Evolutionary conservation across 1,140 invertebrate genomes (phyloP).

Genomic region (Melipona quadrifasciata): DNA sequence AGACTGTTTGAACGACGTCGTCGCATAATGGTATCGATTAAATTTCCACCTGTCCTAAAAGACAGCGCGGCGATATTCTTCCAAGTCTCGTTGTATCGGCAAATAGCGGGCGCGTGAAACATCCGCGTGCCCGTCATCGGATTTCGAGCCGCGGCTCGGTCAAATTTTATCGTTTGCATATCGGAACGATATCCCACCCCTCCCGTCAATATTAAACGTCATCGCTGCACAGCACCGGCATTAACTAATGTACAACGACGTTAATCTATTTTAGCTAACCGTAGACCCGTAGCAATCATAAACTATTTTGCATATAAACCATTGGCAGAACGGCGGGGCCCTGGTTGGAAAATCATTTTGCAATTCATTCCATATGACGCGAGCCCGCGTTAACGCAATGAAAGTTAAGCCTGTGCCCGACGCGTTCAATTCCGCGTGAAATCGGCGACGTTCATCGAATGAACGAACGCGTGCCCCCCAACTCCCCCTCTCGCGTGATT

Average conservation of each 20-base stretch:
- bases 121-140: constrained; percentile 31
- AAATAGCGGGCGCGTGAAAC: not conserved
- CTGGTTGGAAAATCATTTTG: constrained; percentile 63
- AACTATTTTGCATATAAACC: constrained; percentile 72
- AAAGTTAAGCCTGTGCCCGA: constrained; percentile 44
- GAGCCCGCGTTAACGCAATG: constrained; percentile 36
- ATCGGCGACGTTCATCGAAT: constrained; percentile 44
- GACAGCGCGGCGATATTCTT: not conserved
- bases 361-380: constrained; percentile 64
- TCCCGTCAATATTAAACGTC: constrained; percentile 67
- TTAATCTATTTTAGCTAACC: constrained; percentile 73
- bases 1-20: not conserved
- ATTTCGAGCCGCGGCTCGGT: constrained; percentile 48
- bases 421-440: constrained; percentile 31
- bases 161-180: constrained; percentile 66
- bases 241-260: constrained; percentile 72
- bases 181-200: constrained; percentile 52
- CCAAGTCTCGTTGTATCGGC: not conserved
- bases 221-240: constrained; percentile 55
- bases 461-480: not conserved
- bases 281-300: constrained; percentile 69
- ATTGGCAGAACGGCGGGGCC: constrained; percentile 41
- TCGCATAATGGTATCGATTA: not conserved
- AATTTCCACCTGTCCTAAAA: not conserved
- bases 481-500: not conserved